Evolutionary conservation across 2,113 vertebrate genomes (phyloP).

Genomic region (Gadus chalcogrammus): DNA sequence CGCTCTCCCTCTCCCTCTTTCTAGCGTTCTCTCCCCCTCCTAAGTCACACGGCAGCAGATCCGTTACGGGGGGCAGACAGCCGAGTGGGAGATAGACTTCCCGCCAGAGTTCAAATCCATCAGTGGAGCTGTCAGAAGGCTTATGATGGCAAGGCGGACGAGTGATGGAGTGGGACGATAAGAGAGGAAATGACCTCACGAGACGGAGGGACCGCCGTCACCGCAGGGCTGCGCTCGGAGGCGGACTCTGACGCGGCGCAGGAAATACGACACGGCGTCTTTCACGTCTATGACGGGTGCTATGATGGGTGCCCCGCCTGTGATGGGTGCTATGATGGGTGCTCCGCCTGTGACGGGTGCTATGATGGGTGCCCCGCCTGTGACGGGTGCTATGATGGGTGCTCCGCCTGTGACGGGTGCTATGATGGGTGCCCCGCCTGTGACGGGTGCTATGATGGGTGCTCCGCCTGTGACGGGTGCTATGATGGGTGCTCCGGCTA

Average conservation of each 20-base stretch:
- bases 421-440: no score
- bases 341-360: no score
- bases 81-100: conserved; percentile 62
- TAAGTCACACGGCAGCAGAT: conserved; percentile 11
- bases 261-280: conserved; percentile 72
- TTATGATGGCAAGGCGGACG: conserved; percentile 80
- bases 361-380: no score
- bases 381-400: no score
- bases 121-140: conserved; percentile 65
- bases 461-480: no score
- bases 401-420: no score
- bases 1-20: no score
- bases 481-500: no score
- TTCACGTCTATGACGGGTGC: conserved; percentile 68
- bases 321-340: no score
- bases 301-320: conserved; percentile 1
- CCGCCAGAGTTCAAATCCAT: conserved; percentile 77
- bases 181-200: conserved; percentile 63
- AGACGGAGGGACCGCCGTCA: conserved; percentile 64
- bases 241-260: conserved; percentile 75
- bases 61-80: conserved; percentile 17
- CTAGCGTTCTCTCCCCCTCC: not conserved
- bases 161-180: conserved; percentile 81
- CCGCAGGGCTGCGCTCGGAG: conserved; percentile 71
- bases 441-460: no score